Evolutionary conservation across 2,888 invertebrate genomes (phyloP), one percentile per base, ranked within the genome.

Genomic region (Harpalus rufipes): DNA sequence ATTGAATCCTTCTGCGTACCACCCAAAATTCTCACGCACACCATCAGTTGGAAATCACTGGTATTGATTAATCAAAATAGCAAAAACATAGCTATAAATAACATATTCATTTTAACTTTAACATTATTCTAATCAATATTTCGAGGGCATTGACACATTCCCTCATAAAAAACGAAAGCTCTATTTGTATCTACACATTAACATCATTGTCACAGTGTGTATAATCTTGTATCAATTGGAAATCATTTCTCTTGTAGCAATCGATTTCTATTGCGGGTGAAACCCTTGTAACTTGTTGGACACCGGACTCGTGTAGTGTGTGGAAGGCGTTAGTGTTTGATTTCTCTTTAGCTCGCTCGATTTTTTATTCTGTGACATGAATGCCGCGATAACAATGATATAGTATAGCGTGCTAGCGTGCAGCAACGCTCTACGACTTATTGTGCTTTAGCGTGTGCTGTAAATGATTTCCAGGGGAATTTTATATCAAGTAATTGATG

Each of bases 341-440:
- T 68, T 68, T 74, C 74, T 74, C 74, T 74, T 16, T 44, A 21
- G 16, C 25, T 41, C 12, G 72, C 1, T 39, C 51, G 10, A 74
- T 74, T 51, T 51, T 74, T 74, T 74, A 74, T 18, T 44, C 1
- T 12, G 10, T 74, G 74, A 74, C 74, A 74, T 74, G 74, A 74
- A 74, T 51, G 74, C 18, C 16, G 51, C 41, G 74, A 74, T 74
- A 74, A 74, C 74, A 74, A 18, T 74, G 74, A 74, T 74, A 74
- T 74, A 74, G 51, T 16, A 21, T 74, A 41, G 74, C 74, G 74
- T 74, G 74, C 18, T 74, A 14, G 7, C 14, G 16, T 72, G 25
- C 25, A 10, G 3, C 12, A 63, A 7, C 12, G 32, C 1, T 5
- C 10, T 51, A 51, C 14, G n/a, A 68, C 32, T 68, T 68, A 68